phyloP scores from a whole-genome alignment of 2,113 vertebrate genomes.

The Cranoglanis bouderius region DNA sequence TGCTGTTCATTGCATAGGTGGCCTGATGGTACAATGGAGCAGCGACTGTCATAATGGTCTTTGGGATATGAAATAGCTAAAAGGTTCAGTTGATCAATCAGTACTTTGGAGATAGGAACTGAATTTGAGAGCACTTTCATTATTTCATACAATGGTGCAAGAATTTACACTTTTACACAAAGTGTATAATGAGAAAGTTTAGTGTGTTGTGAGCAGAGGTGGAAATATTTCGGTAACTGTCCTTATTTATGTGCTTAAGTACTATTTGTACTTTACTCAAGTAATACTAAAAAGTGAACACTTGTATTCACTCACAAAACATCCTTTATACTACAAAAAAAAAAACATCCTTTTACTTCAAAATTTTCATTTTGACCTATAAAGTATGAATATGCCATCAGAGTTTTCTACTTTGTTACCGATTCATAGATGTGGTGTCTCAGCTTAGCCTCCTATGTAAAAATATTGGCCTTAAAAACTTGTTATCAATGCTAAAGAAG shows the following conservation, averaged over 20 bases:
- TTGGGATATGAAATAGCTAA: not conserved
- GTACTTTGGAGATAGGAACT: not conserved
- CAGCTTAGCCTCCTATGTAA: not conserved
- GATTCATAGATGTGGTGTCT: not conserved
- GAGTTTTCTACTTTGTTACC: not conserved
- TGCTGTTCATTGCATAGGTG: constrained; percentile 57
- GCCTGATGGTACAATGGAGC: constrained; percentile 59
- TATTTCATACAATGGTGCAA: not conserved
- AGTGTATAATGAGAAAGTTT: not conserved
- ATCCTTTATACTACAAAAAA: too few relatives aligned
- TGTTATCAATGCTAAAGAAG: not conserved
- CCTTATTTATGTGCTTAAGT: not conserved
- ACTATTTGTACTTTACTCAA: not conserved
- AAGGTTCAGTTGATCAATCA: not conserved
- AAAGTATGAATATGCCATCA: not conserved
- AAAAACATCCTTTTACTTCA: too few relatives aligned
- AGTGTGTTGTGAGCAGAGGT: not conserved
- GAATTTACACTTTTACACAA: not conserved
- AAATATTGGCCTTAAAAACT: not conserved
- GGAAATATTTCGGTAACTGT: not conserved
- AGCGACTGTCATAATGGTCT: constrained; percentile 51
- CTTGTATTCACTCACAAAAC: not conserved
- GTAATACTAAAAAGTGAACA: not conserved
- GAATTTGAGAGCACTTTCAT: not conserved
- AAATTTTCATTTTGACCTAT: not conserved